phyloP scores from a whole-genome alignment of 2,888 invertebrate species.

The Elgonia sp. region DNA sequence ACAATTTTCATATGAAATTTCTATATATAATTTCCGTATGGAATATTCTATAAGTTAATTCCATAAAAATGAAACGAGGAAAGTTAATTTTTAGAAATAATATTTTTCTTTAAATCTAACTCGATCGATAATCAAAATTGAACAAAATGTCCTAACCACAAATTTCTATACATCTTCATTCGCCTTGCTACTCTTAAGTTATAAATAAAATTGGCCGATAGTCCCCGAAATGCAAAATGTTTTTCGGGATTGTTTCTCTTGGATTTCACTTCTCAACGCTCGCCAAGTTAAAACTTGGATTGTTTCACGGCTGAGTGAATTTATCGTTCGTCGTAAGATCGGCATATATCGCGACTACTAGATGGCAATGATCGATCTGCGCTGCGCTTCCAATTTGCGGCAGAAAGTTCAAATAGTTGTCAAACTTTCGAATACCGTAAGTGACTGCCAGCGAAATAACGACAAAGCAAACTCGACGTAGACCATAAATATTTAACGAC shows the following conservation, averaged over 20 bases:
- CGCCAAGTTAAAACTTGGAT: conserved; percentile 70
- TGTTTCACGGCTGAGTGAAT: conserved; percentile 65
- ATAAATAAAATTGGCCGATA: conserved; percentile 34
- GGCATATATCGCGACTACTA: conserved; percentile 54
- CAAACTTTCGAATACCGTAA: conserved; percentile 74
- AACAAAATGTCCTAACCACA: not conserved
- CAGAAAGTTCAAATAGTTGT: conserved; percentile 76
- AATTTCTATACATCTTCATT: conserved; percentile 2
- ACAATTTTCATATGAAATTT: no score
- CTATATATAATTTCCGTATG: no score
- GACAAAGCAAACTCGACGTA: conserved; percentile 70
- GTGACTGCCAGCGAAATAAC: conserved; percentile 71
- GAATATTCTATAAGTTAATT: no score
- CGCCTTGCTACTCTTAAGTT: not conserved
- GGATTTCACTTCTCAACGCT: conserved; percentile 59
- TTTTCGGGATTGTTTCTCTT: conserved; percentile 49
- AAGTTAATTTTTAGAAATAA: no score
- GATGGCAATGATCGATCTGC: conserved; percentile 70
- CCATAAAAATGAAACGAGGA: no score
- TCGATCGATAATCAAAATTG: not conserved
- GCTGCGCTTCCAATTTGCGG: conserved; percentile 63
- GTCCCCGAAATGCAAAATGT: conserved; percentile 45
- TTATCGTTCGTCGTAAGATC: conserved; percentile 63
- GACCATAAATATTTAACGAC: conserved; percentile 75
- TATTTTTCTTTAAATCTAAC: no score